phyloP scores from a whole-genome alignment of 2,888 invertebrate genomes.

The Operophtera brumata region DNA sequence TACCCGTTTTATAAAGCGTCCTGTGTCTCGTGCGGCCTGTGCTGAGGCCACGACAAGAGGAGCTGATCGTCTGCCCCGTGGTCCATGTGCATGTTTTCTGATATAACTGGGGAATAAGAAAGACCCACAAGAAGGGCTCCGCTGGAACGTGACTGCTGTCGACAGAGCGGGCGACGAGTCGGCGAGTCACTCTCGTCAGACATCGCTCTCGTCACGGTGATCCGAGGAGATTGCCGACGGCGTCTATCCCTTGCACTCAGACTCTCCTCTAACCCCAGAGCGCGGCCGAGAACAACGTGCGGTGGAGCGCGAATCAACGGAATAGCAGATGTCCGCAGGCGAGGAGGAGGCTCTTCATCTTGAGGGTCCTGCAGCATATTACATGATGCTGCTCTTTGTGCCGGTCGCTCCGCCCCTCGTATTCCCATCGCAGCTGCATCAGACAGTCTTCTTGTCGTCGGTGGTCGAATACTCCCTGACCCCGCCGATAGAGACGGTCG shows the following conservation, averaged over 20 bases:
- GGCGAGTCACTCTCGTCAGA: constrained; percentile 86
- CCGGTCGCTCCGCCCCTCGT: constrained; percentile 66
- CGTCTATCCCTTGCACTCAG: constrained; percentile 54
- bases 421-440: constrained; percentile 73
- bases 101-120: constrained; percentile 71
- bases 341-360: constrained; percentile 61
- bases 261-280: constrained; percentile 78
- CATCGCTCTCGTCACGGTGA: constrained; percentile 86
- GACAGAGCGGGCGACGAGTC: constrained; percentile 71
- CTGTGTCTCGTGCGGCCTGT: constrained; percentile 50
- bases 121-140: constrained; percentile 73
- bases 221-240: constrained; percentile 82
- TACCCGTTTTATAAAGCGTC: constrained; percentile 72
- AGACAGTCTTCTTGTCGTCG: constrained; percentile 66
- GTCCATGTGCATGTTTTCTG: constrained; percentile 54
- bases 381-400: constrained; percentile 84
- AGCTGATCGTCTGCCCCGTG: constrained; percentile 72
- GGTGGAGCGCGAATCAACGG: constrained; percentile 78
- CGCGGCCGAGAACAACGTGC: constrained; percentile 82
- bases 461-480: constrained; percentile 68
- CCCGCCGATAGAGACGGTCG: constrained; percentile 85
- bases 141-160: constrained; percentile 74
- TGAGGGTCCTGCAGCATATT: constrained; percentile 84
- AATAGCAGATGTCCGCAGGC: constrained; percentile 66
- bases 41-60: constrained; percentile 80